Percentiles rank a stretch among this genome's conserved stretches.
Conservation (phyloP, 2,888 invertebrate species). For the Mystacides longicornis region DNA sequence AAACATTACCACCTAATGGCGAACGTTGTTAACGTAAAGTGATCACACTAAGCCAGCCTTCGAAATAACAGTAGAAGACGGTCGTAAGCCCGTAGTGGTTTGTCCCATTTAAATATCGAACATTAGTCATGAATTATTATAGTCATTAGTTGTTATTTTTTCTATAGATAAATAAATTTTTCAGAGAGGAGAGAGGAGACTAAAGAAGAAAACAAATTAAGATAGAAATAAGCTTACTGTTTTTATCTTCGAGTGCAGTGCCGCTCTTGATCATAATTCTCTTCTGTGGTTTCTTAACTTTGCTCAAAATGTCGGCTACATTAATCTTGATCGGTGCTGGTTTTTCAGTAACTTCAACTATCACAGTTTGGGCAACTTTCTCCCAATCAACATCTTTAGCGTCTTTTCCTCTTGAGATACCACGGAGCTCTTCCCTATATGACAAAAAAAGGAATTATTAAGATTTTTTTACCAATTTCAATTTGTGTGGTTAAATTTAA, state of each 20-base stretch:
- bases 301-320: constrained; percentile 62
- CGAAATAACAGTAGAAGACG: too few species aligned
- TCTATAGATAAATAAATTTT: too few species aligned
- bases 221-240: constrained; percentile 48
- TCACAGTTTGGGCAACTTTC: constrained; percentile 59
- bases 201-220: too few species aligned
- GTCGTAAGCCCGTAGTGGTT: too few species aligned
- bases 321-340: constrained; percentile 70
- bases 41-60: too few species aligned
- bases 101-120: too few species aligned
- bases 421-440: constrained; percentile 72
- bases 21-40: too few species aligned
- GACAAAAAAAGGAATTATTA: constrained; percentile 16
- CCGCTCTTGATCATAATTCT: constrained; percentile 48
- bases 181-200: too few species aligned
- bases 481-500: too few species aligned
- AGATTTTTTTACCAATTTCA: background rate
- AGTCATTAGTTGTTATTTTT: too few species aligned
- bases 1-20: too few species aligned
- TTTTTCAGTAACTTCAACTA: constrained; percentile 55
- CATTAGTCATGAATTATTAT: too few species aligned
- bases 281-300: constrained; percentile 60
- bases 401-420: constrained; percentile 74
- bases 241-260: constrained; percentile 47
- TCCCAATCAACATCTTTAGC: constrained; percentile 84